These are phyloP conservation scores for Frankliniella fusca DNA, from an alignment of 2,888 invertebrate species.

Conservation along the genomic window DNA sequence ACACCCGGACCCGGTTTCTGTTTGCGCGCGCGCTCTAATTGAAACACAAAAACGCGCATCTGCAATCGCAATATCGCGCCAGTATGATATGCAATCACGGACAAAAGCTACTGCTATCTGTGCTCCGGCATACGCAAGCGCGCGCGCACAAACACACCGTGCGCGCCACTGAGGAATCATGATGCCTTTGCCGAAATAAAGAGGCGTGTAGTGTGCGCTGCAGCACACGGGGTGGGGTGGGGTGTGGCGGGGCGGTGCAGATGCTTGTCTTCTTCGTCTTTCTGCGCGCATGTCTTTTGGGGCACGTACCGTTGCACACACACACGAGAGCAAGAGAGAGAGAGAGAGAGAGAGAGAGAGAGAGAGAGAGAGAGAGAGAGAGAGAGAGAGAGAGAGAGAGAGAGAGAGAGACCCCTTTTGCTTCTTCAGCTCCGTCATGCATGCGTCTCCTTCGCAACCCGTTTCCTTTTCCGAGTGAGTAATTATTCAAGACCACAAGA, in stretches of 20 bases:
- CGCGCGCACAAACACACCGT: background rate
- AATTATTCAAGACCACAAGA: constrained; percentile 5
- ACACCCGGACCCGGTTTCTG: background rate
- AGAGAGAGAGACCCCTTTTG: constrained; percentile 3
- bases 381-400: no score
- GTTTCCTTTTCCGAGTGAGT: background rate
- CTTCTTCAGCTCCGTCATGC: background rate
- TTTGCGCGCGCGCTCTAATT: background rate
- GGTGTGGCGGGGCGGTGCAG: background rate
- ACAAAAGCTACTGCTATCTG: background rate
- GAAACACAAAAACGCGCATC: background rate
- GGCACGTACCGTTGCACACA: no score
- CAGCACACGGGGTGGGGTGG: no score
- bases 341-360: no score
- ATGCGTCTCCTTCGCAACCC: background rate
- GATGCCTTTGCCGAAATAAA: background rate
- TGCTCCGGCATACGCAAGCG: background rate
- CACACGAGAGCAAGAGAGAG: no score
- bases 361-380: no score
- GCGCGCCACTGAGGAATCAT: background rate
- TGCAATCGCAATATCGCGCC: background rate
- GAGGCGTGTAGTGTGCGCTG: no score
- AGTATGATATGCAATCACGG: background rate
- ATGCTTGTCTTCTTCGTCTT: background rate
- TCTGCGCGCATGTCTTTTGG: background rate